phyloP scores from a whole-genome alignment of 2,797 vertebrate genomes.

The Anabacerthia variegaticeps region DNA sequence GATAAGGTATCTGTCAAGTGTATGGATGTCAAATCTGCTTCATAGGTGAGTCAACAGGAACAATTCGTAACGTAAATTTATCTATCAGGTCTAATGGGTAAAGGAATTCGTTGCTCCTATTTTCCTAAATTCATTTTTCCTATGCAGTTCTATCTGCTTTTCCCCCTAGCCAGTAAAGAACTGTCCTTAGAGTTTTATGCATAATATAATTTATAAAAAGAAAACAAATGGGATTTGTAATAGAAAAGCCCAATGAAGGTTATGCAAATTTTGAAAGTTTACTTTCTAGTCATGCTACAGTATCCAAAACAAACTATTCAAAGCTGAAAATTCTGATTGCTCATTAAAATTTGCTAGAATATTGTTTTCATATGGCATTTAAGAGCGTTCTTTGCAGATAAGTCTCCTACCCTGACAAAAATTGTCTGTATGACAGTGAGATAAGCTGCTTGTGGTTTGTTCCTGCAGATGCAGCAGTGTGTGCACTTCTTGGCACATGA shows the following conservation, averaged over 20 bases:
- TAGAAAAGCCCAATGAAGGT: background rate
- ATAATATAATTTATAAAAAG: background rate
- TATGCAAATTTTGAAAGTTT: background rate
- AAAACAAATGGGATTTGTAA: background rate
- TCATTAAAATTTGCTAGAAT: background rate
- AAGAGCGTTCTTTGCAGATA: background rate
- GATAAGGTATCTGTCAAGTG: background rate
- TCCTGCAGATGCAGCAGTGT: background rate
- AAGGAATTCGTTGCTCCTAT: background rate
- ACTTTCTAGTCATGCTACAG: background rate
- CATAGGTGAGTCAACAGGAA: background rate
- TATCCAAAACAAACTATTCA: background rate
- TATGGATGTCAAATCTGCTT: background rate
- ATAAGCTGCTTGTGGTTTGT: background rate
- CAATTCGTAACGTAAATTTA: background rate
- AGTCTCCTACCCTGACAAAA: background rate
- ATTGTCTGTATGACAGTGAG: background rate
- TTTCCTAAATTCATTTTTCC: background rate
- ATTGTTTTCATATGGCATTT: background rate
- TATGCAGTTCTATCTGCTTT: background rate
- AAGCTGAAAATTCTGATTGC: background rate
- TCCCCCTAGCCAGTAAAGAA: background rate
- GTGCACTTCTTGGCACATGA: rapidly evolving
- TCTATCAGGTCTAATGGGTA: background rate
- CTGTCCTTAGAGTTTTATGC: background rate